Evolutionary conservation across 2,113 vertebrate species (phyloP).

Genomic region (Cathartes aura): DNA sequence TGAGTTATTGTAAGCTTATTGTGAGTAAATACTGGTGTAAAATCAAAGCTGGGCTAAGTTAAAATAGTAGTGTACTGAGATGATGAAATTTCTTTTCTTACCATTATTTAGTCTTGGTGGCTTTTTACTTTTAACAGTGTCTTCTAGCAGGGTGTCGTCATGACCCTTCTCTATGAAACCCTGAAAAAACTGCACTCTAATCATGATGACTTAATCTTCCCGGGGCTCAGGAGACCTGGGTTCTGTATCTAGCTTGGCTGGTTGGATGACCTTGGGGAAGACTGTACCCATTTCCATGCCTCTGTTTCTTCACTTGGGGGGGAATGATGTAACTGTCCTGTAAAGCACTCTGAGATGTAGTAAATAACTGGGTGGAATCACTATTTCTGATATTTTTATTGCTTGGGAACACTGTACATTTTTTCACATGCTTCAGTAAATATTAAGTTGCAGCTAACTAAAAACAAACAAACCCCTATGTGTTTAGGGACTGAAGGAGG

Average conservation of each 20-base stretch:
- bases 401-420: background rate
- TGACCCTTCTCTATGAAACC: background rate
- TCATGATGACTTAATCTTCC: background rate
- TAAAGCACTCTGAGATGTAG: background rate
- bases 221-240: background rate
- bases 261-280: background rate
- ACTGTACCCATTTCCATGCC: background rate
- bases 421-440: background rate
- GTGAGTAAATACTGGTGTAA: background rate
- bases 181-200: background rate
- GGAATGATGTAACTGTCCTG: background rate
- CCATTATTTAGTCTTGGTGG: background rate
- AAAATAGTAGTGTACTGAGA: background rate
- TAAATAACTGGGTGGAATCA: background rate
- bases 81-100: background rate
- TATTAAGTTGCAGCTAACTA: background rate
- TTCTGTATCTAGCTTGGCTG: background rate
- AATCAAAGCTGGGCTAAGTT: background rate
- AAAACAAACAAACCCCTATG: background rate
- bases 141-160: background rate
- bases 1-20: background rate
- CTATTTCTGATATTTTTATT: background rate
- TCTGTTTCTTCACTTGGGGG: background rate
- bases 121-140: background rate
- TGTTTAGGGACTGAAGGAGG: background rate